Evolutionary conservation across 2,888 invertebrate genomes (phyloP), one percentile per base, ranked within the genome.

Genomic region (Apodemia duryi): DNA sequence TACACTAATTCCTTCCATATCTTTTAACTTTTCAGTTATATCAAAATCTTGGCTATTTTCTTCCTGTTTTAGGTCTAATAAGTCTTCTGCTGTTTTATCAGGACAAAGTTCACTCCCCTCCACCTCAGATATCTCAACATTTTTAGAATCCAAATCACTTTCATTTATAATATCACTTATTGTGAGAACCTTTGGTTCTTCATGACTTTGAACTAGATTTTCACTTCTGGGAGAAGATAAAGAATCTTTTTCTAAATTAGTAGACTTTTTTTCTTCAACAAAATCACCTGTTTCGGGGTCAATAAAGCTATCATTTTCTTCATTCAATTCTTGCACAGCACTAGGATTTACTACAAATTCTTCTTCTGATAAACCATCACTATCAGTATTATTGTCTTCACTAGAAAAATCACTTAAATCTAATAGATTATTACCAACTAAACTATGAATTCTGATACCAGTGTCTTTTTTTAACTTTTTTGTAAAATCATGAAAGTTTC

Each of bases 21-120:
- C 94, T 77, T 94, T 93, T 62, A 94, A 78, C 77, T 94, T 94
- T 71, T 94, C 94, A 63, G 93, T 92, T 60, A 94, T 93, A 76
- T 94, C 93, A 78, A 92, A 93, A 73, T 94, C 94, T 66, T 89
- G 84, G 71, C 86, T 89, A 61, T 75, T 83, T 46, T 72, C 74
- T 41, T 89, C 89, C 62, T 90, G 90, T 69, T 86, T 82, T 73
- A 89, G 80, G 67, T 81, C 83, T 69, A 91, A 74, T 62, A 90
- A 72, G 6, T 91, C 91, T 52, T 88, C 90, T 49, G 84, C 78
- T 61, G 82, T 78, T 73, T 90, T 91, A 6, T 87, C 91, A 38
- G 88, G 76, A 78, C 91, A 91, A 61, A 91, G 70, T 60, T 91
- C 92, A 77, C 86, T 84, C 65, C 81, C 84, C 70, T 91, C 90